phyloP scores from a whole-genome alignment of 1,140 invertebrate species.

The Drosophila busckii region DNA sequence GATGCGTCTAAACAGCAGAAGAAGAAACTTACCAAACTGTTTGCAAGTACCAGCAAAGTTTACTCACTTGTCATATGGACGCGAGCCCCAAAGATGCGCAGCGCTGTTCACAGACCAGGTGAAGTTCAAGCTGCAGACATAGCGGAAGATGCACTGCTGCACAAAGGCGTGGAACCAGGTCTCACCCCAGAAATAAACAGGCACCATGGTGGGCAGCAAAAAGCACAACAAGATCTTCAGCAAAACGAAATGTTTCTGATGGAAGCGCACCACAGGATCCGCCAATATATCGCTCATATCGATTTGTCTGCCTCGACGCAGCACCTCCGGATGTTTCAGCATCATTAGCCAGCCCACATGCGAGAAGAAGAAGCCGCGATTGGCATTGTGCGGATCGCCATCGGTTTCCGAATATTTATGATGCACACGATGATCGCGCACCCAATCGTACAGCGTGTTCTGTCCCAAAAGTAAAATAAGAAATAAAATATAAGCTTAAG shows the following conservation, averaged over 20 bases:
- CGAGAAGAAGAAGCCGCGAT: conserved; percentile 94
- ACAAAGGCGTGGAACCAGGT: conserved; percentile 82
- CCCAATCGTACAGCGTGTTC: conserved; percentile 85
- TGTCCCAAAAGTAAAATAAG: too few relatives aligned
- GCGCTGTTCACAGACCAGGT: conserved; percentile 92
- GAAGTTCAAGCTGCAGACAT: conserved; percentile 87
- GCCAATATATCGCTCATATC: conserved; percentile 88
- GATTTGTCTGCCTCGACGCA: conserved; percentile 84
- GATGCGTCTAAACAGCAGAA: conserved; percentile 81
- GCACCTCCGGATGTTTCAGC: conserved; percentile 91
- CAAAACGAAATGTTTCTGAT: conserved; percentile 86
- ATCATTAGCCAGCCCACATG: conserved; percentile 94
- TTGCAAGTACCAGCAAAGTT: neutral
- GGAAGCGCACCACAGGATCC: conserved; percentile 88
- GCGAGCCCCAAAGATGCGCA: conserved; percentile 73
- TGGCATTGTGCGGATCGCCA: conserved; percentile 93
- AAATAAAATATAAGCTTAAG: neutral
- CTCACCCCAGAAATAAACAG: conserved; percentile 88
- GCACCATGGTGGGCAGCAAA: conserved; percentile 87
- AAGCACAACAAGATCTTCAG: conserved; percentile 87
- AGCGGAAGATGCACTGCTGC: conserved; percentile 85
- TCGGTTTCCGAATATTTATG: conserved; percentile 94
- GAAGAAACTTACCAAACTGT: neutral
- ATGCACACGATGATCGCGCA: conserved; percentile 91
- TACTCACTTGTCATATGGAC: conserved; percentile 79